These are phyloP conservation scores for Dicentrarchus labrax DNA, from an alignment of 2,113 vertebrate species.

Conservation along the genomic window DNA sequence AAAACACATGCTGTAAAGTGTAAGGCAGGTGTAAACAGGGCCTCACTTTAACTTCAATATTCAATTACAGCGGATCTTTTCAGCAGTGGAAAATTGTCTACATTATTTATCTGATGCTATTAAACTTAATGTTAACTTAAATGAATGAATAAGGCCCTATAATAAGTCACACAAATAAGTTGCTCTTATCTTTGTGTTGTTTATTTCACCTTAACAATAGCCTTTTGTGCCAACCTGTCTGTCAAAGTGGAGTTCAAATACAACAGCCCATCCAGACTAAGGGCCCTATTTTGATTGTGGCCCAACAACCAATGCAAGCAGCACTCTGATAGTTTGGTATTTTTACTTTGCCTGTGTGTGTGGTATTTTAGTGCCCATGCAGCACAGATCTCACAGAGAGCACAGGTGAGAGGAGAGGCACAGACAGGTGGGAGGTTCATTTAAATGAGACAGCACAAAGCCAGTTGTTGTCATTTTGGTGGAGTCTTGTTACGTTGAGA, in stretches of 20 bases:
- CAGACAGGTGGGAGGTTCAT: neutral
- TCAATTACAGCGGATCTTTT: neutral
- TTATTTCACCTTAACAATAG: neutral
- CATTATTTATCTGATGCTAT: neutral
- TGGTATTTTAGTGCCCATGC: neutral
- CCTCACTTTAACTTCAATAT: neutral
- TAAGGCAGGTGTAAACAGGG: too few relatives aligned
- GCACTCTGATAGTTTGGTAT: neutral
- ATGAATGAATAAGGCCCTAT: neutral
- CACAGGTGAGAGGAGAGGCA: neutral
- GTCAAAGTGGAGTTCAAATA: neutral
- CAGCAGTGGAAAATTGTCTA: neutral
- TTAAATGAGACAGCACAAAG: neutral
- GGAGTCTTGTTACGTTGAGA: neutral
- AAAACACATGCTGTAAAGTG: too few relatives aligned
- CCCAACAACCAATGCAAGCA: neutral
- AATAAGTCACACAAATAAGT: too few relatives aligned
- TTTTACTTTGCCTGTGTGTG: neutral
- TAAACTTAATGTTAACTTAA: too few relatives aligned
- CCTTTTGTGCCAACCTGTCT: neutral
- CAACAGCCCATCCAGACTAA: neutral
- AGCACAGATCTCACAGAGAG: neutral
- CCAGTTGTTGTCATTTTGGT: neutral
- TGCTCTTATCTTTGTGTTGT: neutral
- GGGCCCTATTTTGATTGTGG: neutral